Base-by-base conservation (phyloP, 2,797 vertebrate genomes). In the Sebastes alutus region DNA sequence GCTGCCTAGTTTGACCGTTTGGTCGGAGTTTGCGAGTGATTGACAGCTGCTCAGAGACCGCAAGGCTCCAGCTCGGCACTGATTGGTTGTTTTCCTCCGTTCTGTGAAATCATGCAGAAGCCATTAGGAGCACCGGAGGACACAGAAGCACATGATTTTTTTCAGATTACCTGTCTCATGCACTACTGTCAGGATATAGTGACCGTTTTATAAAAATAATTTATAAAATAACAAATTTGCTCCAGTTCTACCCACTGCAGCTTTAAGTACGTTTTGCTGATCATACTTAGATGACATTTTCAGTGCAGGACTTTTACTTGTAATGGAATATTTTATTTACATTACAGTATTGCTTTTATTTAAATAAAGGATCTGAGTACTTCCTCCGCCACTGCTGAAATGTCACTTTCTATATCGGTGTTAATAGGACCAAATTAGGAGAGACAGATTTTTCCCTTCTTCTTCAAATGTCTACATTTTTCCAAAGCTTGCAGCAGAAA, bases 401-500 rank as follows among this genome's bases (percentile, higher is more conserved):
- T 42, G 12, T 22, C 56, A 35, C 25, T 32, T 58, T 81, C 13
- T 54, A 2, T 56, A 4, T 49, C 18, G 2, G 49, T 49, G 27
- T 72, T 72, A 78, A 70, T 58, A 14, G n/a, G 30, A 69, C 65
- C 71, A 71, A 59, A 78, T 33, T 23, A 38, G 13, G 20, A 64
- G 9, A 60, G 58, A 67, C 20, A 63, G 69, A 42, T n/a, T 29
- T 61, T 46, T 56, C 60, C n/a, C 70, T 71, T 87, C 23, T 81
- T 78, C 82, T 78, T 87, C 78, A 76, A 65, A 73, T 61, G 63
- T 87, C 65, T 72, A 58, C 3, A 20, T 42, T 38, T 58, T 72
- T 82, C 62, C 7, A 70, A 77, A 70, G 82, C 78, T 71, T 20
- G 62, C 78, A 73, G 78, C 64, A 83, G 74, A 60, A 73, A 49